Base-by-base conservation (phyloP, 2,797 vertebrate species). In the Brachymystax lenok region DNA sequence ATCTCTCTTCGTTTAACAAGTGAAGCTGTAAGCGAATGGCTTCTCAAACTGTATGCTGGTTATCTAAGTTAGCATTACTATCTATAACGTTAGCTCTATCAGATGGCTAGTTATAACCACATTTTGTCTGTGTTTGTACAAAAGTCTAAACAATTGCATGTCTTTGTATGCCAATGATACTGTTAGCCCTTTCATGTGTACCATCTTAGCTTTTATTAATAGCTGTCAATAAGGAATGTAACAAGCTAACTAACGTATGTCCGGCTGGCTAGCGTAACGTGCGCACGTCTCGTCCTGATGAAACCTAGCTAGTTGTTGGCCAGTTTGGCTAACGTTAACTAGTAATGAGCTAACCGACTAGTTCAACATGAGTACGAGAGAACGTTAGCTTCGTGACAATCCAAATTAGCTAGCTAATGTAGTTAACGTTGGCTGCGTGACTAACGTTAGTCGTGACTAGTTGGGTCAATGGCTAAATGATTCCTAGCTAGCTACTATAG, bases 11-110 rank as follows among this genome's bases (percentile, higher is more conserved):
- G 69, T 75, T 1, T 75, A 79, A 40, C 69, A 74, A 78, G 80
- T 85, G 76, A 35, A 76, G 80, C 63, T 89, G 56, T 71, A 56
- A 80, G 73, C 76, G 87, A 92, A 84, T 28, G 71, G 40, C 40
- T 46, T 46, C 40, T 40, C 87, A 30, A 92, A 90, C 83, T 89
- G 85, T 89, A 86, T 46, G 10, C 40, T 46, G 40, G 40, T 46
- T 40, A 7, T 35, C 77, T 69, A 73, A 79, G 5, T 6, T 83
- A 0, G 88, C 91, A 16, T 17, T 14, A 7, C 27, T 56, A 72
- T 14, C 51, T 27, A n/a, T 54, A 14, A 46, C 40, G 51, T 16
- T 52, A 51, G 24, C 33, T 46, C 7, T 35, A 7, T 70, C 40
- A 21, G 24, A 12, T 52, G 51, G 69, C 69, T 14, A 17, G 40